Percentiles rank a stretch among this genome's conserved stretches.
Conservation (phyloP, 2,113 vertebrate species). For the Capricornis sumatraensis region DNA sequence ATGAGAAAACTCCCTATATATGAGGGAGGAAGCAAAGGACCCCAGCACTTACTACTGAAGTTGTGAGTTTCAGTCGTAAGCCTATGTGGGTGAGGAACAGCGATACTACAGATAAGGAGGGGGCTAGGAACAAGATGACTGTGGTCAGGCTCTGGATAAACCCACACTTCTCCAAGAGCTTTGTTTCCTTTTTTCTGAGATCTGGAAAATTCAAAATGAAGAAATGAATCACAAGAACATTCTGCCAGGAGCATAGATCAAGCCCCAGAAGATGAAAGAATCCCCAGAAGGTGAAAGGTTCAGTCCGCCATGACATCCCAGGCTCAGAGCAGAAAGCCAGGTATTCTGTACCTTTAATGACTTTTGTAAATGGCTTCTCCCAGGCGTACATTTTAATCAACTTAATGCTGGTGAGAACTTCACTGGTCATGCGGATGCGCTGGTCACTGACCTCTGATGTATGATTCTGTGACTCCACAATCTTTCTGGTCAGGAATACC, state of each 20-base stretch:
- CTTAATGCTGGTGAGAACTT: constrained; percentile 83
- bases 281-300: background rate
- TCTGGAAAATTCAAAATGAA: background rate
- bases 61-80: background rate
- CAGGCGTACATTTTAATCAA: constrained; percentile 90
- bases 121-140: fast-evolving
- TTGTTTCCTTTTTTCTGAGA: constrained; percentile 41
- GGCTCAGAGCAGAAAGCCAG: background rate
- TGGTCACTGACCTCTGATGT: constrained; percentile 67
- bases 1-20: background rate
- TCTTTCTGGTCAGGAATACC: background rate
- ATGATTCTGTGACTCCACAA: background rate
- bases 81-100: background rate
- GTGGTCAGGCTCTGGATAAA: constrained; percentile 18
- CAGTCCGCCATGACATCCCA: background rate
- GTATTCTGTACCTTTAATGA: constrained; percentile 74
- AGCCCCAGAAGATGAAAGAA: background rate
- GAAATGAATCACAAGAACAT: background rate
- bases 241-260: background rate
- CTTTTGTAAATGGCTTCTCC: constrained; percentile 83
- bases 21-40: background rate
- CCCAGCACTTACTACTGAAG: background rate
- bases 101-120: fast-evolving
- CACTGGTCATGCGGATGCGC: constrained; percentile 81
- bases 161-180: background rate